These are phyloP conservation scores for Himalopsyche anomala DNA, from an alignment of 2,888 invertebrate genomes.

Conservation along the genomic window DNA sequence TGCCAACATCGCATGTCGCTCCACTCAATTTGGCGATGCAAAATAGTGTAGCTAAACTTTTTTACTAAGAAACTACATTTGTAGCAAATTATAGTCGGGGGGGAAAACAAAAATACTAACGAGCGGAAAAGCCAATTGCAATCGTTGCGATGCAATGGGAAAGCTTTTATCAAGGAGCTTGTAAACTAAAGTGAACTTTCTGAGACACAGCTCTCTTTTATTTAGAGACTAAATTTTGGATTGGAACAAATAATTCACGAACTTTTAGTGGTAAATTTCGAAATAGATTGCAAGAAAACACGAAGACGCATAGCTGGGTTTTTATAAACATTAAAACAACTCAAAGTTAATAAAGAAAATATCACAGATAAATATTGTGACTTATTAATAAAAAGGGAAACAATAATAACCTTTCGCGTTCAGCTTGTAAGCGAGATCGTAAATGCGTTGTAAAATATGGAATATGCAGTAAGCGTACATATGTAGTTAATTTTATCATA, in stretches of 20 bases:
- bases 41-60: constrained; percentile 1
- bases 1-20: background rate
- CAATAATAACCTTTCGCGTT: too few relatives aligned
- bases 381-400: too few relatives aligned
- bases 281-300: too few relatives aligned
- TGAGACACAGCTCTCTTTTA: background rate
- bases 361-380: too few relatives aligned
- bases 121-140: background rate
- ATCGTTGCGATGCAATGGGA: background rate
- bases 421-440: too few relatives aligned
- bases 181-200: background rate
- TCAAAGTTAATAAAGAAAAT: too few relatives aligned
- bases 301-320: too few relatives aligned
- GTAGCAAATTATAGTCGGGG: background rate
- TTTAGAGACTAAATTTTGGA: background rate
- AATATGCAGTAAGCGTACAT: too few relatives aligned
- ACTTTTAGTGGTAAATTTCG: background rate
- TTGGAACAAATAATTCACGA: background rate
- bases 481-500: too few relatives aligned
- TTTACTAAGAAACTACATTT: background rate
- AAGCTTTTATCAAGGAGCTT: background rate
- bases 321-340: too few relatives aligned
- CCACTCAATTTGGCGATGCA: constrained; percentile 1
- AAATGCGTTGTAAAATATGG: too few relatives aligned
- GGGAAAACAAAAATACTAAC: constrained; percentile 19